These are phyloP conservation scores for Propithecus deckenii DNA, from an alignment of 2,797 vertebrate species.

Conservation along the genomic window DNA sequence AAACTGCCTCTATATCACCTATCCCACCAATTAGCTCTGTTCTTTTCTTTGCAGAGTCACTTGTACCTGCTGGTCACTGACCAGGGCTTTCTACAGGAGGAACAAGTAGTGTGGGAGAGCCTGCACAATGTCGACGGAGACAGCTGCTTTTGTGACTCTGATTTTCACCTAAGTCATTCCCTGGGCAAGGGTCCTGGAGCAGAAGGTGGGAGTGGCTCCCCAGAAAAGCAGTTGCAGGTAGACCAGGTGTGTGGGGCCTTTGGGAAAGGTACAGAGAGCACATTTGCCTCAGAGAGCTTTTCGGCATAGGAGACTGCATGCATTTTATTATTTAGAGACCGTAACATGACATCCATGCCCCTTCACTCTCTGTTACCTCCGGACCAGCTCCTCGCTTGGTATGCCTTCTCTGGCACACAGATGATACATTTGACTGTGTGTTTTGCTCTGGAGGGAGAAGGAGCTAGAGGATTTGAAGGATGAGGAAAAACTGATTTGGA, in stretches of 20 bases:
- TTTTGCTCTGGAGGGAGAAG: background rate
- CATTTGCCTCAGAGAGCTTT: background rate
- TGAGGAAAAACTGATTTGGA: background rate
- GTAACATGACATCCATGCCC: background rate
- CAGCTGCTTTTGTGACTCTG: slow-evolving; percentile 94
- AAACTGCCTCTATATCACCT: background rate
- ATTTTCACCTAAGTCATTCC: slow-evolving; percentile 91
- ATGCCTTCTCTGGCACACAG: background rate
- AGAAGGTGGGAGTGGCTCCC: background rate
- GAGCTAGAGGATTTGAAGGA: background rate
- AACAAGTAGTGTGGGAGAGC: slow-evolving; percentile 94
- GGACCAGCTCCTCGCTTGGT: background rate
- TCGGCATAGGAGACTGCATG: background rate
- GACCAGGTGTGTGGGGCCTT: slow-evolving; percentile 88
- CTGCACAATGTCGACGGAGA: slow-evolving; percentile 96
- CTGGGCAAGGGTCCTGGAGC: slow-evolving; percentile 81
- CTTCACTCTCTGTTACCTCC: background rate
- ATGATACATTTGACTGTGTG: background rate
- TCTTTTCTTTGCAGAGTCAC: slow-evolving; percentile 87
- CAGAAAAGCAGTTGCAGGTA: slow-evolving; percentile 87
- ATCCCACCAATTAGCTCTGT: fast-evolving
- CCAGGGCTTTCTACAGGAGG: slow-evolving; percentile 95
- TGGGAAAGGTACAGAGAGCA: background rate
- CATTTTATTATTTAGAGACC: background rate
- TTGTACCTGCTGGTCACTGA: slow-evolving; percentile 96